Conservation (phyloP, 2,888 invertebrate genomes). For the Agrotis exclamationis region DNA sequence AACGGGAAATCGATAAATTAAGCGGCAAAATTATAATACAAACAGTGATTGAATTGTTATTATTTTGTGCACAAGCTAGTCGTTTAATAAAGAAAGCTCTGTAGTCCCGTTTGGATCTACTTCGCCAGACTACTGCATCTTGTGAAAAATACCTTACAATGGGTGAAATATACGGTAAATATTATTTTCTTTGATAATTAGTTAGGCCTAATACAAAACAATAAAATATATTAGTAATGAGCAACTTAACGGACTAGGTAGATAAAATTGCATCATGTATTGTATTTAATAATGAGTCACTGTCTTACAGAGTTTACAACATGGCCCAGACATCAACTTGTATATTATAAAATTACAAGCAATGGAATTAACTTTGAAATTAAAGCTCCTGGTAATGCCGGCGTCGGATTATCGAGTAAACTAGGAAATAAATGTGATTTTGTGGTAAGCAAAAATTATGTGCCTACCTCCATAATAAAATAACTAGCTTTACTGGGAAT, state of each 20-base stretch:
- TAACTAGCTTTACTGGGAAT: not conserved
- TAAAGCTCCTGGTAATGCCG: constrained; percentile 71
- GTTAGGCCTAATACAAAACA: not conserved
- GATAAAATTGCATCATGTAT: constrained; percentile 30
- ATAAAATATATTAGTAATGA: not conserved
- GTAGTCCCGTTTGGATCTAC: not conserved
- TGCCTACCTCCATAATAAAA: not conserved
- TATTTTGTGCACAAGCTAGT: not conserved
- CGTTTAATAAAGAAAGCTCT: not conserved
- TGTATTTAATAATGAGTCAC: constrained; percentile 35
- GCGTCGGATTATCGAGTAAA: constrained; percentile 73
- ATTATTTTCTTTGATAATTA: constrained; percentile 1
- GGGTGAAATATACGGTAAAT: constrained; percentile 59
- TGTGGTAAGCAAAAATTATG: constrained; percentile 68
- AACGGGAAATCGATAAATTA: not conserved
- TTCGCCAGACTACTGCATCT: not conserved
- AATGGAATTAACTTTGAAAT: constrained; percentile 77
- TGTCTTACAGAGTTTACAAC: constrained; percentile 75
- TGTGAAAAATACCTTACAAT: constrained; percentile 20
- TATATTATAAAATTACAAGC: constrained; percentile 75
- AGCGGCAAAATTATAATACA: not conserved
- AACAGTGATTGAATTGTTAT: not conserved
- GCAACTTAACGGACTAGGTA: not conserved
- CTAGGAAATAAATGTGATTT: constrained; percentile 66
- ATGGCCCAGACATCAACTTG: constrained; percentile 70